Evolutionary conservation across 2,113 vertebrate genomes (phyloP), one percentile per base, ranked within the genome.

Genomic region (Lutjanus erythropterus): DNA sequence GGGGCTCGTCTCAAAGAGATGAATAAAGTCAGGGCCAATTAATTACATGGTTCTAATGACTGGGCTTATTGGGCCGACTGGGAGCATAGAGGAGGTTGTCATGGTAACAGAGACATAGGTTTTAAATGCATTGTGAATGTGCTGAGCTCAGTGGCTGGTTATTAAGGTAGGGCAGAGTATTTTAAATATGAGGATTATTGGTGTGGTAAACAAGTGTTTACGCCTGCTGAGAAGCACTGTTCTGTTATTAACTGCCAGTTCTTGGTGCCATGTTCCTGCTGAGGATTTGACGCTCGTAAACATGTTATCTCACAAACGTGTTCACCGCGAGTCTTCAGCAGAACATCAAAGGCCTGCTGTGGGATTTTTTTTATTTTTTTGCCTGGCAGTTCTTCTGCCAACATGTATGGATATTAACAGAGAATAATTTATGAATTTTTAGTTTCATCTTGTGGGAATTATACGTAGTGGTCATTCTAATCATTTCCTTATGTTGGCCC

Each of bases 1-100:
- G 80, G 66, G 59, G 67, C 85, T 83, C 29, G 62, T 72, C 78
- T 75, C 78, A 82, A 81, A 75, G 70, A 84, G 83, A 86, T 84
- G 83, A 93, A 88, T 86, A 83, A 89, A 92, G 92, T 83, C 86
- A 31, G 88, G 87, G 91, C 82, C 89, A 90, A 93, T 94, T 95
- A 95, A 94, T 95, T 90, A 93, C 87, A 92, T 88, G 89, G 67
- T 75, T 84, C 75, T 94, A 93, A 94, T 92, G 92, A 93, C 88
- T 88, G 91, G 91, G 82, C 88, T 78, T 55, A 71, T 79, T 44
- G 25, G 71, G 67, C 86, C 91, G 84, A 89, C 86, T 91, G 90
- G 90, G 90, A 82, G 74, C 76, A 81, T 55, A 69, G 81, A 76
- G 25, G 75, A 46, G 55, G 92, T 94, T 90, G 90, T 87, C 92